These are phyloP conservation scores for Manis pentadactyla DNA, from an alignment of 2,797 vertebrate species.

Conservation along the genomic window DNA sequence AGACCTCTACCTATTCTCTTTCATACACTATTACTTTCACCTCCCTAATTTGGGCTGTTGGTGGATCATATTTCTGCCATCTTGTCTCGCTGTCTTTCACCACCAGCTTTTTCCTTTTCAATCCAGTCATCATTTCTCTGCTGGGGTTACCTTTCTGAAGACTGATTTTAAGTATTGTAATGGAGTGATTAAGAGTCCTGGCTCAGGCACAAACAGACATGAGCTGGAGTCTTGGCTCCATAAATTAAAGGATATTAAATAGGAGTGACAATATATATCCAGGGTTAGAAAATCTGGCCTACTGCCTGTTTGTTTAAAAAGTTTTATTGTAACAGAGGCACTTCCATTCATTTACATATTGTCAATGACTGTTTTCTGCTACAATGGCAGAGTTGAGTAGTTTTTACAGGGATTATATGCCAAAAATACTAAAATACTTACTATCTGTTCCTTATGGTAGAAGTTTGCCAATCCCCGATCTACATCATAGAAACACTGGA, in stretches of 20 bases:
- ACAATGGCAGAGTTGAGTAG: background rate
- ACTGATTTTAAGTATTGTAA: background rate
- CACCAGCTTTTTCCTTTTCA: background rate
- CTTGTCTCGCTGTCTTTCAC: background rate
- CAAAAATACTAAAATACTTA: conserved; percentile 28
- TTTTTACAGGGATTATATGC: background rate
- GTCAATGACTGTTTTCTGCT: background rate
- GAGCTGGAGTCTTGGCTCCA: background rate
- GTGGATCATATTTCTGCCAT: background rate
- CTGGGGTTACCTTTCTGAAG: background rate
- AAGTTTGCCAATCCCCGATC: background rate
- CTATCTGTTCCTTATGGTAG: background rate
- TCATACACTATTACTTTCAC: background rate
- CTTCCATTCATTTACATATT: background rate
- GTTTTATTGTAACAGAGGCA: background rate
- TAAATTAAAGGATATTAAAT: background rate
- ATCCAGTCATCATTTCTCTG: background rate
- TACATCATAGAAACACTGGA: background rate
- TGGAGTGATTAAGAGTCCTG: background rate
- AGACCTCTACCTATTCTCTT: background rate
- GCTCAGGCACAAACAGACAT: background rate
- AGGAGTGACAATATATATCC: background rate
- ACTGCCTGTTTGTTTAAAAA: background rate
- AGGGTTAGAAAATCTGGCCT: background rate
- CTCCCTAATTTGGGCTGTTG: background rate